These are phyloP conservation scores for Ceryle rudis DNA, from an alignment of 2,797 vertebrate species.

Conservation along the genomic window DNA sequence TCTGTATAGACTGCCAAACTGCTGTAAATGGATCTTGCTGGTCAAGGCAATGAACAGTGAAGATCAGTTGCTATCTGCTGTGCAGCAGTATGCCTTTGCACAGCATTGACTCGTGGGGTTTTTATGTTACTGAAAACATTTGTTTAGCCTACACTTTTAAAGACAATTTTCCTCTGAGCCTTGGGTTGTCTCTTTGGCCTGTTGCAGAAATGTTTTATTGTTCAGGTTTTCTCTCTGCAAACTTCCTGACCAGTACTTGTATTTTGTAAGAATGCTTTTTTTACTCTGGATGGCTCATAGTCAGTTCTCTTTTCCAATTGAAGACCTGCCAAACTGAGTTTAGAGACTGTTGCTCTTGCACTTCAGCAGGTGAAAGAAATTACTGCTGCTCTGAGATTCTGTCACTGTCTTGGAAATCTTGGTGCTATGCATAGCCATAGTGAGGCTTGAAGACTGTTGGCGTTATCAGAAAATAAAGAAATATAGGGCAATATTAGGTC, in stretches of 20 bases:
- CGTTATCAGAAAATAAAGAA: background rate
- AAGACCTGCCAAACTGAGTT: background rate
- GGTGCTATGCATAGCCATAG: background rate
- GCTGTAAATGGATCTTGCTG: background rate
- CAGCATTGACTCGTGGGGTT: rapidly evolving
- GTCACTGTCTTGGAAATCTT: background rate
- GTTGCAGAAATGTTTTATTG: background rate
- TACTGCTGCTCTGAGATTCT: background rate
- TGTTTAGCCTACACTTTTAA: background rate
- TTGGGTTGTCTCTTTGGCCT: background rate
- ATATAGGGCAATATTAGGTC: rapidly evolving
- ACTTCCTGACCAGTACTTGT: background rate
- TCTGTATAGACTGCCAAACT: background rate
- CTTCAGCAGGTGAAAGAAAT: background rate
- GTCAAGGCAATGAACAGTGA: background rate
- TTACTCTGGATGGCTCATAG: background rate
- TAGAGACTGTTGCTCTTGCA: too few relatives aligned
- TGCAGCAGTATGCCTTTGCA: background rate
- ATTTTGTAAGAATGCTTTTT: background rate
- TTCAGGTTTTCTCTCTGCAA: background rate
- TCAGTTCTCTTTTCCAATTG: background rate
- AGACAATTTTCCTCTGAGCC: background rate
- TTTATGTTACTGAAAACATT: background rate
- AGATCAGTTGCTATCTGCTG: background rate
- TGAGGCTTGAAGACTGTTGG: background rate